phyloP scores from a whole-genome alignment of 2,797 vertebrate species.

The Cetoscarus ocellatus region DNA sequence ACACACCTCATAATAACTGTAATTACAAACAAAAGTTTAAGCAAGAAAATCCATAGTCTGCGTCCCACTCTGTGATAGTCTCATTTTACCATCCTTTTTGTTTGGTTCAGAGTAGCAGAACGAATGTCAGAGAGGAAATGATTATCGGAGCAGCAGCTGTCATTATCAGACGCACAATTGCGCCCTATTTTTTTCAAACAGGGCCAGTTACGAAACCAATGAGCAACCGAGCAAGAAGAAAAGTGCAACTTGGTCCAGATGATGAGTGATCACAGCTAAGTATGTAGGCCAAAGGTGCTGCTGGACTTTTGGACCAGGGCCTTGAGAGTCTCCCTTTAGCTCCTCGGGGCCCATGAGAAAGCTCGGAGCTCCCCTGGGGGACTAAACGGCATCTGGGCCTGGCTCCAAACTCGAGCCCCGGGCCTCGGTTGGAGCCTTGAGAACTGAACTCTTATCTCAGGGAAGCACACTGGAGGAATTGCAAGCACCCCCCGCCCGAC shows the following conservation, averaged over 20 bases:
- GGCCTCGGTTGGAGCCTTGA: slow-evolving; percentile 71
- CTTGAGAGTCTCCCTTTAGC: slow-evolving; percentile 31
- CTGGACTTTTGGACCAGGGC: slow-evolving; percentile 28
- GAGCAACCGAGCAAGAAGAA: slow-evolving; percentile 52
- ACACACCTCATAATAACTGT: not conserved
- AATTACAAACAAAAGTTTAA: not conserved
- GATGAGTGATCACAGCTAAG: slow-evolving; percentile 60
- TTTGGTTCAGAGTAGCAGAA: not conserved
- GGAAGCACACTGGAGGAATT: slow-evolving; percentile 84
- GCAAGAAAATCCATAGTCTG: too few species aligned
- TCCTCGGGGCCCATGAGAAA: slow-evolving; percentile 60
- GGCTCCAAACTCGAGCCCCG: slow-evolving; percentile 66
- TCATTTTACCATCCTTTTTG: not conserved
- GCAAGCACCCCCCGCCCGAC: slow-evolving; percentile 63
- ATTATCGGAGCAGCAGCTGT: slow-evolving; percentile 36
- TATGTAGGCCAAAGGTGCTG: slow-evolving; percentile 78
- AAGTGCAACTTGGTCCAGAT: slow-evolving; percentile 48
- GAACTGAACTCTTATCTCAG: slow-evolving; percentile 80
- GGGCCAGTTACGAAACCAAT: slow-evolving; percentile 58
- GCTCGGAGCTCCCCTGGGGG: slow-evolving; percentile 35
- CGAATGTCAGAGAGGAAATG: slow-evolving; percentile 23
- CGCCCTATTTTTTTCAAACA: slow-evolving; percentile 47
- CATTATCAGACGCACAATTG: slow-evolving; percentile 8
- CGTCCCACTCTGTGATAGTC: not conserved
- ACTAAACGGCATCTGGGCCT: slow-evolving; percentile 57